phyloP scores from a whole-genome alignment of 2,113 vertebrate species.

The Eulemur rufifrons region DNA sequence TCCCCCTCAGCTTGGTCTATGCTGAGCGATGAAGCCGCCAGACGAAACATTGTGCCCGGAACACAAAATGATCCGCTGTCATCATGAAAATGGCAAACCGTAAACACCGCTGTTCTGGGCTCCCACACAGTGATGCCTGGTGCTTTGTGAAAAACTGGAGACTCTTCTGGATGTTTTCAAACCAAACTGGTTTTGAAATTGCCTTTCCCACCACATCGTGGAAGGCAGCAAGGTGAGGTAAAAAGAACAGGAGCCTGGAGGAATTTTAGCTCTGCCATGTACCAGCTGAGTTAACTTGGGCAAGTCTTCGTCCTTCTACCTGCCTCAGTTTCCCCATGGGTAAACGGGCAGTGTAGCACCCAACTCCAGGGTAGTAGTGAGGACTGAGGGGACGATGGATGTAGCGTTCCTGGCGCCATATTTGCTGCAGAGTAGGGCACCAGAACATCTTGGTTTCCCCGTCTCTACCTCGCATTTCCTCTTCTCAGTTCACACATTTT shows the following conservation, averaged over 20 bases:
- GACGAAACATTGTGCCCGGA: rapidly evolving
- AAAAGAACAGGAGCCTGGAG: no score
- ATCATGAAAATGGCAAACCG: neutral
- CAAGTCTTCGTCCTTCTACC: no score
- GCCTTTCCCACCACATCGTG: neutral
- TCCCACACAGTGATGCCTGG: rapidly evolving
- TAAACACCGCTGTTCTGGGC: neutral
- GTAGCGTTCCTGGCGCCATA: rapidly evolving
- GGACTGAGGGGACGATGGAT: neutral
- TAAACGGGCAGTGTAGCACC: neutral
- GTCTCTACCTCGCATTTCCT: neutral
- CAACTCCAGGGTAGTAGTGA: neutral
- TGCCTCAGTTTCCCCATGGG: neutral
- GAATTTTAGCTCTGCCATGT: neutral
- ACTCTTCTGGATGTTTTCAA: neutral
- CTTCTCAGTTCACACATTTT: neutral
- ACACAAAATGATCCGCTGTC: neutral
- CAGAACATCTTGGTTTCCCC: neutral
- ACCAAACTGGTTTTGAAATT: neutral
- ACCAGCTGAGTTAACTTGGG: neutral
- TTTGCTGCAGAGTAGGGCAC: neutral
- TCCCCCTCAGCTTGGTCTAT: neutral
- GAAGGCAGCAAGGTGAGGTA: no score
- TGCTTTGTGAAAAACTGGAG: rapidly evolving
- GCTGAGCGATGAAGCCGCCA: neutral